Evolutionary conservation across 2,888 invertebrate genomes (phyloP), one percentile per base, ranked within the genome.

Genomic region (Amiota communis): DNA sequence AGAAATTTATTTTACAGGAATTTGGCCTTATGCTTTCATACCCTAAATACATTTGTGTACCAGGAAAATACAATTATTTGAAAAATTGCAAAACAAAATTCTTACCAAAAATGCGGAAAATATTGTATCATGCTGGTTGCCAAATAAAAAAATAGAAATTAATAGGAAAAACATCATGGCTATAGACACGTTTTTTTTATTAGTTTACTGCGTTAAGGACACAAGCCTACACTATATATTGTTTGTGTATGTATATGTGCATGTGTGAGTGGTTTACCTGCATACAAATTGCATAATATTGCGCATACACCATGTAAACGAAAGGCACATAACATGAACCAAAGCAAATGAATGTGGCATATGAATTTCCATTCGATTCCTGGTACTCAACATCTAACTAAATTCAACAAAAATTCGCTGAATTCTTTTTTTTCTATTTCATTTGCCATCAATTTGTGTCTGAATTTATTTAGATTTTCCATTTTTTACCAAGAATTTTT

Each of bases 401-500:
- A 47, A 48, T 48, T n/a, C 65, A 23, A 65, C 17, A 49, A 67
- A 36, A 49, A 20, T 59, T 59, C 20, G 8, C 11, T 59, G 59
- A n/a, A n/a, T n/a, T n/a, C 20, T 17, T 9, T 49, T 61, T 48
- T 15, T 20, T 13, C 15, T 48, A 17, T 67, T 67, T 48, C 20
- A 67, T 67, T 67, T 67, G 65, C 65, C 17, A 49, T 67, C 48
- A 67, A 49, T 49, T 67, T 67, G 65, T 67, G 49, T 63, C 46
- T 51, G 49, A 23, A 48, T 67, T 48, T 12, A 20, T 20, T 15
- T 3, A 20, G 17, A 20, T 23, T 67, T 48, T 67, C 8, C 8
- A n/a, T 67, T 49, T 65, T 65, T 65, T 65, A n/a, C 48, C 48
- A 36, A 17, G 17, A 20, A 59, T 20, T 59, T 59, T 59, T 59